Base-by-base conservation (phyloP, 2,113 vertebrate genomes). In the Pan paniscus region DNA sequence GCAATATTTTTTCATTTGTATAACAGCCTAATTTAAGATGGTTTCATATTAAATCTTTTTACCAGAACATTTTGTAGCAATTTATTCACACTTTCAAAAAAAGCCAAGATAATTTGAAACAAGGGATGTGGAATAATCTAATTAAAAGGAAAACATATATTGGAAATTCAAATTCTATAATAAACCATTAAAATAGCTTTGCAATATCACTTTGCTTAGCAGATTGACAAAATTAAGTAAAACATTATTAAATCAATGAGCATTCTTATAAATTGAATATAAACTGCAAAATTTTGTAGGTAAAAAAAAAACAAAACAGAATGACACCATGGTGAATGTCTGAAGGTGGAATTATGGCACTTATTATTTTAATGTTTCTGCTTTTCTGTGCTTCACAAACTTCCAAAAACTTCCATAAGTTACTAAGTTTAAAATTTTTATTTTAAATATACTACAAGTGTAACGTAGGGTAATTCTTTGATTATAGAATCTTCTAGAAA, bases 21-120 rank as follows among this genome's bases (percentile, higher is more conserved):
- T 23, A 92, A 50, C 35, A 67, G 9, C 83, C 48, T 75, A 43
- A 67, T 90, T 82, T 92, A 38, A 80, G 52, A 87, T 90, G 23
- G 70, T 59, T 75, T 81, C 79, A 43, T 93, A 92, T 46, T 81
- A 82, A 88, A 87, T 67, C 94, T 64, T 84, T 90, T 48, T 70
- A 57, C 8, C 3, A 73, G 32, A 94, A 68, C 9, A 78, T 93
- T 90, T 80, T 82, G 10, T 78, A 93, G 64, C 14, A 90, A 88
- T 43, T n/a, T 27, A 90, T 38, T 96, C 30, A 50, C 11, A 73
- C 75, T 40, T 88, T 75, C 46, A 6, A 16, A 73, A 95, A 96
- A 73, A 67, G 70, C 9, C 46, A 40, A 11, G 32, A 64, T 90
- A 89, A 94, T 90, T 18, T 95, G 52, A 20, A 83, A 83, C 1